phyloP scores from a whole-genome alignment of 2,797 vertebrate species.

The Acipenser ruthenus region DNA sequence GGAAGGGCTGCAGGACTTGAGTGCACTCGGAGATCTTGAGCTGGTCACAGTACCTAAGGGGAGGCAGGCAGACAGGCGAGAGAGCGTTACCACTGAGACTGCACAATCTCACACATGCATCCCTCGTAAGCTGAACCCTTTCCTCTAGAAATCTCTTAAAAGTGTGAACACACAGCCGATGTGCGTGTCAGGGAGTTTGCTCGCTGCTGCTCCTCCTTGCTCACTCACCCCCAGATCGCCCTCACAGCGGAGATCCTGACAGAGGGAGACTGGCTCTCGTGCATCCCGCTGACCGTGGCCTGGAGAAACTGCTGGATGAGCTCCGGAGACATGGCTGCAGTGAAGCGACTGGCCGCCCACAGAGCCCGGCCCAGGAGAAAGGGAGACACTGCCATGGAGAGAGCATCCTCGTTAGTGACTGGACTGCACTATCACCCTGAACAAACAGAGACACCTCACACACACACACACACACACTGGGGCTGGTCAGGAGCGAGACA shows the following conservation, averaged over 20 bases:
- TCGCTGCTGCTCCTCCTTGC: too few relatives aligned
- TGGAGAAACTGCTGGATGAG: slow-evolving; percentile 97
- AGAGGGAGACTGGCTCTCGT: slow-evolving; percentile 87
- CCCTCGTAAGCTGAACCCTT: too few relatives aligned
- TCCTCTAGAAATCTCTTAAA: too few relatives aligned
- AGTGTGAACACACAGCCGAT: too few relatives aligned
- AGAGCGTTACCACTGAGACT: neutral
- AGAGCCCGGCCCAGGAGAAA: slow-evolving; percentile 91
- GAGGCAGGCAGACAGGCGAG: neutral
- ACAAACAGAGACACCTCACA: too few relatives aligned
- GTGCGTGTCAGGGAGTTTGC: neutral
- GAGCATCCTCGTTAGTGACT: neutral
- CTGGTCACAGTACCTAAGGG: slow-evolving; percentile 87
- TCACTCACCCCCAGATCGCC: slow-evolving; percentile 93
- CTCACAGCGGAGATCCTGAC: slow-evolving; percentile 92
- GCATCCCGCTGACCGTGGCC: slow-evolving; percentile 91
- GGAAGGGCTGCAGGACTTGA: slow-evolving; percentile 87
- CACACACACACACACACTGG: too few relatives aligned
- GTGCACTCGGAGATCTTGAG: slow-evolving; percentile 92
- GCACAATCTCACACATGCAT: neutral
- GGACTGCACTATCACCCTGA: too few relatives aligned
- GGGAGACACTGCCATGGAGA: slow-evolving; percentile 67
- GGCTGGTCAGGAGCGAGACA: too few relatives aligned
- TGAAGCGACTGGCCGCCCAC: slow-evolving; percentile 96
- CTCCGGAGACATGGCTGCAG: slow-evolving; percentile 92